phyloP scores from a whole-genome alignment of 1,140 invertebrate genomes.

The Drosophila novamexicana region DNA sequence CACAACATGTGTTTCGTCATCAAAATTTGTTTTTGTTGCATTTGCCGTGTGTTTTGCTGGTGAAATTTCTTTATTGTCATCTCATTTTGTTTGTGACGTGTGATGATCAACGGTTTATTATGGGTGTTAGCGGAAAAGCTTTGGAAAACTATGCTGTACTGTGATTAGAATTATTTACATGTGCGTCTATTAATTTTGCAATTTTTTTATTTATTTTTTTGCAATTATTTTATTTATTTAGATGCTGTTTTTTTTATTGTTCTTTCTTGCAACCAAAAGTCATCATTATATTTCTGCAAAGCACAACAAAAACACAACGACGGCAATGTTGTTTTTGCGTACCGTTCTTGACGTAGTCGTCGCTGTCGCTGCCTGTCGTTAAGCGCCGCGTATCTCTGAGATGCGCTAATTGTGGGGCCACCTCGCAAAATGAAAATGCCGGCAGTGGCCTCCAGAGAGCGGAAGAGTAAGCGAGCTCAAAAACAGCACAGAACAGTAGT shows the following conservation, averaged over 20 bases:
- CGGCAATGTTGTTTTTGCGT: conserved; percentile 27
- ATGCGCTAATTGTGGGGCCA: conserved; percentile 55
- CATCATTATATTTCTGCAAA: conserved; percentile 71
- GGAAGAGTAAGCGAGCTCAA: conserved; percentile 5
- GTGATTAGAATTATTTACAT: background rate
- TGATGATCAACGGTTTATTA: conserved; percentile 11
- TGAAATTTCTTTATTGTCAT: conserved; percentile 38
- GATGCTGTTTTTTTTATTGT: conserved; percentile 7
- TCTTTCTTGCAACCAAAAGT: conserved; percentile 13
- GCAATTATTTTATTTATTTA: conserved; percentile 23
- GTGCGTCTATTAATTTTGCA: background rate
- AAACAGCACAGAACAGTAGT: conserved; percentile 32
- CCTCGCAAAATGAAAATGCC: conserved; percentile 59
- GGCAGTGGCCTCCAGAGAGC: conserved; percentile 47
- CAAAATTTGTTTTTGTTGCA: conserved; percentile 68
- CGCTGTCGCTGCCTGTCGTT: conserved; percentile 58
- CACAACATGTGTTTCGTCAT: conserved; percentile 82
- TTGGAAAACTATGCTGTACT: background rate
- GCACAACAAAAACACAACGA: conserved; percentile 47
- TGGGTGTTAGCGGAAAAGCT: conserved; percentile 4
- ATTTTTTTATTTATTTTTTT: background rate
- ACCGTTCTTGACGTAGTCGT: conserved; percentile 45
- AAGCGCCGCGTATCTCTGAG: conserved; percentile 54
- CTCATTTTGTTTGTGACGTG: conserved; percentile 10
- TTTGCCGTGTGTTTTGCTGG: conserved; percentile 53